Evolutionary conservation across 2,797 vertebrate species (phyloP), one percentile per base, ranked within the genome.

Genomic region (Luscinia megarhynchos): DNA sequence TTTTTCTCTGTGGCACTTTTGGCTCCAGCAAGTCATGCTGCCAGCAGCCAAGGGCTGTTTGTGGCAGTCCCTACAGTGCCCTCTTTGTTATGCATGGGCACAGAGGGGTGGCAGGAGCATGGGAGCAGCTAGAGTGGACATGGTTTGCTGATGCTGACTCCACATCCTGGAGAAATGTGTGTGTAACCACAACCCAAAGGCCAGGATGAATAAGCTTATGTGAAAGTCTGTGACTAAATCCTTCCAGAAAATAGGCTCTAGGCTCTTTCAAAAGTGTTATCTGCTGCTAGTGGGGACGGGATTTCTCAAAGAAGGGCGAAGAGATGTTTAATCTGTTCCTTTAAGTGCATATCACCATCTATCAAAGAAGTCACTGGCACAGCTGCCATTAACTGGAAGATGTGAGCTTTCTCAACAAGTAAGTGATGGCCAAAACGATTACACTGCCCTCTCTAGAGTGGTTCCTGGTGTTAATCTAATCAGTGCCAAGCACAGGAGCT

Each of bases 221-320:
- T 94, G 83, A 77, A 90, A 87, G 24, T 32, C 86, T 90, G 74
- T 74, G 84, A 89, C 87, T 94, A 82, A 93, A 58, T 57, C 59
- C 20, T 76, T 90, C 91, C 91, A 80, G 61, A 94, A 91, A 91
- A 54, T 2, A 36, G 76, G 73, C 66, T 87, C 20, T 66, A 27
- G 73, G 41, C 77, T 79, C 67, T 74, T 84, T 64, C 9, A 1
- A 38, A 87, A 40, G 54, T 7, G 34, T 40, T 91, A 15, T 59
- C 66, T 1, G 0, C 63, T 41, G 21, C 73, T 55, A 8, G 53
- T 4, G 38, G 48, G 75, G 57, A 40, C 76, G 75, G 48, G 40
- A 32, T 64, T 2, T 40, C 73, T 46, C 73, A 54, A 69, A 40
- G 73, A 17, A 54, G 45, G 55, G 54, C 51, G 48, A 69, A 74